A percentile compares a stretch with the other conserved stretches of the same genome.
Evolutionary conservation across 1,140 invertebrate species (phyloP).

Genomic region (Babylonia areolata): DNA sequence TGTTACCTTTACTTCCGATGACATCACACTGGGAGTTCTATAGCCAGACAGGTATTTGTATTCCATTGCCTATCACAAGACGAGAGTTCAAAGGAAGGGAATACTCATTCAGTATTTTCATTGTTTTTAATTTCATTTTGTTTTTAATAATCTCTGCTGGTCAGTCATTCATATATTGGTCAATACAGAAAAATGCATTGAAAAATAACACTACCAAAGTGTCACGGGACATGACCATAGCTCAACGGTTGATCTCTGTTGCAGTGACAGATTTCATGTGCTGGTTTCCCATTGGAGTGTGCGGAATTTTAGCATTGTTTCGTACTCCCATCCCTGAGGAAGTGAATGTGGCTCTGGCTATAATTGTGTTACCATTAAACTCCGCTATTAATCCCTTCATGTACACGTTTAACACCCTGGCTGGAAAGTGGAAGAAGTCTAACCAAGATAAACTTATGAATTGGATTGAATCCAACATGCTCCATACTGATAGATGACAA

Average conservation of each 20-base stretch:
- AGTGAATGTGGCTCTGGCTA: conserved; percentile 49
- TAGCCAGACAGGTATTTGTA: conserved; percentile 46
- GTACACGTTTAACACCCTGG: conserved; percentile 45
- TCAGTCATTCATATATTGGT: conserved; percentile 47
- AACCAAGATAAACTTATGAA: too few species aligned
- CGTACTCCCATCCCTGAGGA: conserved; percentile 42
- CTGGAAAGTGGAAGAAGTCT: background rate
- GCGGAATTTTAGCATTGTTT: conserved; percentile 40
- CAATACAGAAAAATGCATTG: conserved; percentile 24
- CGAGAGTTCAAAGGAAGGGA: conserved; percentile 36
- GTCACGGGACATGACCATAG: conserved; percentile 41
- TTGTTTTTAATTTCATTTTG: conserved; percentile 47
- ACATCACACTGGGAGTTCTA: conserved; percentile 48
- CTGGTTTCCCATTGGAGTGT: conserved; percentile 38
- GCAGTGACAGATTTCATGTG: conserved; percentile 43
- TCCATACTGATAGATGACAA: too few species aligned
- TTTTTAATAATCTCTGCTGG: conserved; percentile 49
- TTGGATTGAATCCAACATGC: too few species aligned
- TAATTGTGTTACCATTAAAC: conserved; percentile 54
- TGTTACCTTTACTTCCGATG: conserved; percentile 37
- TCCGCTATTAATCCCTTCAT: conserved; percentile 57
- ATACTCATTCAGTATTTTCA: conserved; percentile 50
- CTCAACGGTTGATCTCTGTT: conserved; percentile 42
- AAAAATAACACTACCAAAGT: background rate
- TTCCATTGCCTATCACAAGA: conserved; percentile 47